phyloP scores from a whole-genome alignment of 1,140 invertebrate genomes.

The Cepaea nemoralis region DNA sequence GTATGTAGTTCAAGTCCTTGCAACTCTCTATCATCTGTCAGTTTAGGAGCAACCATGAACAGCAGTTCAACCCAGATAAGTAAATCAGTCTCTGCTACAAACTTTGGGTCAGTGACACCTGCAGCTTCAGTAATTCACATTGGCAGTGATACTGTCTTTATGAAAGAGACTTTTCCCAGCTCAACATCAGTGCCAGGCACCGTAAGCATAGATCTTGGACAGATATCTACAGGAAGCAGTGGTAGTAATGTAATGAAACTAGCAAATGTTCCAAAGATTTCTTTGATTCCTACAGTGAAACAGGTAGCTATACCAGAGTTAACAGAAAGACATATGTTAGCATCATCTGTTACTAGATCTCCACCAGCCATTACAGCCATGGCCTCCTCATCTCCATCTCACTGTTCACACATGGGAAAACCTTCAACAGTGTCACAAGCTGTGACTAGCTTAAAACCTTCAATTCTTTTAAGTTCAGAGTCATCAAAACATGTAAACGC shows the following conservation, averaged over 20 bases:
- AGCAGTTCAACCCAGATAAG: neutral
- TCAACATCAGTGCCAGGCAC: constrained; percentile 7
- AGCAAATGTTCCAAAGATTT: constrained; percentile 14
- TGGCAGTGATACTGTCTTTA: constrained; percentile 16
- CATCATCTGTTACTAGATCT: neutral
- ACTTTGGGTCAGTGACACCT: neutral
- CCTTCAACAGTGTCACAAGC: neutral
- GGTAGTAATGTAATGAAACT: constrained; percentile 7
- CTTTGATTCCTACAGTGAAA: constrained; percentile 26
- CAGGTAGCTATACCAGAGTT: neutral
- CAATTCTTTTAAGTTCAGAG: neutral
- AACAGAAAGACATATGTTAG: neutral
- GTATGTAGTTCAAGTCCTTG: neutral
- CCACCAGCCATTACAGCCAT: neutral
- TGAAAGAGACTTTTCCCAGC: constrained; percentile 23
- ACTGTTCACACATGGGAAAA: neutral
- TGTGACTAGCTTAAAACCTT: neutral
- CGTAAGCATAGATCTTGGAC: constrained; percentile 37
- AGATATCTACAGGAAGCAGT: constrained; percentile 1
- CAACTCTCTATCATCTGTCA: neutral
- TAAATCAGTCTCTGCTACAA: neutral
- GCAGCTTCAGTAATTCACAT: constrained; percentile 26
- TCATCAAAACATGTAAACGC: neutral
- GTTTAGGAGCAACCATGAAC: neutral
- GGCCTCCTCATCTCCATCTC: neutral